phyloP scores from a whole-genome alignment of 2,888 invertebrate species.

The Lucinisca nassula region DNA sequence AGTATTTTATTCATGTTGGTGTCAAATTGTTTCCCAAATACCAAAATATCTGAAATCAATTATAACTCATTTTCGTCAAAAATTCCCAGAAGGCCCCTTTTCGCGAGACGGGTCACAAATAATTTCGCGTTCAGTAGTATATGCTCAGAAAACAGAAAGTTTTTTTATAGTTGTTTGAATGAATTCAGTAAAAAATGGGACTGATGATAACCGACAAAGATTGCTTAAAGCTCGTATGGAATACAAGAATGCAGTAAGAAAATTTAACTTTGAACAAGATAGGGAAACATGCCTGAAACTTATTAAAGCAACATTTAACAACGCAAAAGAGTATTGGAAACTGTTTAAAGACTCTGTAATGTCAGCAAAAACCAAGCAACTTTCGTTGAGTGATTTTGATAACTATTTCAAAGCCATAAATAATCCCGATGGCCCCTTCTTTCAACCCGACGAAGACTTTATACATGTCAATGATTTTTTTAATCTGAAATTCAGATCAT shows the following conservation, averaged over 20 bases:
- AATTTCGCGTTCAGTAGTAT: too few species aligned
- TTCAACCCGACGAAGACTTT: not conserved
- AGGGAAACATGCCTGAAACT: not conserved
- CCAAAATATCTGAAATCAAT: too few species aligned
- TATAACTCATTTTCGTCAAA: too few species aligned
- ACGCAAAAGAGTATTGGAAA: conserved; percentile 12
- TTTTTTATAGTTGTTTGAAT: not conserved
- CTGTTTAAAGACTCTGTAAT: not conserved
- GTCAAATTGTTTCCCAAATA: too few species aligned
- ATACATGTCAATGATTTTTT: not conserved
- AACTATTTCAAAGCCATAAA: not conserved
- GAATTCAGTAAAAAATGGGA: not conserved
- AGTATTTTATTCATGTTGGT: too few species aligned
- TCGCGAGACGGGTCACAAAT: too few species aligned
- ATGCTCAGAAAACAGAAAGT: not conserved
- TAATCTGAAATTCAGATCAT: not conserved
- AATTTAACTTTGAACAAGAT: not conserved
- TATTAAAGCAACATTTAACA: not conserved
- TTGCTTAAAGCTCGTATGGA: not conserved
- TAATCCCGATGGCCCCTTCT: not conserved
- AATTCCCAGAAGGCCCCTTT: too few species aligned
- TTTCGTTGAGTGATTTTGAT: not conserved
- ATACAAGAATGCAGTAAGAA: not conserved
- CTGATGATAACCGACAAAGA: not conserved
- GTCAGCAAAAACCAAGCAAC: not conserved